These are phyloP conservation scores for Hyperoplus immaculatus DNA, from an alignment of 2,797 vertebrate species.

Conservation along the genomic window DNA sequence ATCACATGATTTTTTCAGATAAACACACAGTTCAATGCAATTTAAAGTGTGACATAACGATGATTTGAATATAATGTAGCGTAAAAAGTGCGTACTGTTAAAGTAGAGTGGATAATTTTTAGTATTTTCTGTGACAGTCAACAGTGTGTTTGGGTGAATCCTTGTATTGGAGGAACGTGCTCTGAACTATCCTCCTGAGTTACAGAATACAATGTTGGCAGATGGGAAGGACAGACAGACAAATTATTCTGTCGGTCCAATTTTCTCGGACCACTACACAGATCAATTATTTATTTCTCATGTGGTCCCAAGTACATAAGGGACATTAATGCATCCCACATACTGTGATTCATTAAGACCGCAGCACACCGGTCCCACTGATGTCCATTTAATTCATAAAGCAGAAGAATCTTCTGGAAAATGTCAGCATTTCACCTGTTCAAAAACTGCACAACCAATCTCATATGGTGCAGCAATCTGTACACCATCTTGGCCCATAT, in stretches of 20 bases:
- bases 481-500: slow-evolving; percentile 71
- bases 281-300: slow-evolving; percentile 87
- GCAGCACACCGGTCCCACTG: not conserved
- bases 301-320: slow-evolving; percentile 52
- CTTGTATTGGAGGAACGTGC: slow-evolving; percentile 4
- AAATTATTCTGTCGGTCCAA: slow-evolving; percentile 80
- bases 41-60: not conserved
- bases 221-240: slow-evolving; percentile 82
- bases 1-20: not conserved
- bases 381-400: not conserved
- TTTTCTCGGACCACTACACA: slow-evolving; percentile 76
- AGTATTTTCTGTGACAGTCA: not conserved
- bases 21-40: not conserved
- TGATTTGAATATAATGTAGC: not conserved
- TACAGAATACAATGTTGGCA: slow-evolving; percentile 63
- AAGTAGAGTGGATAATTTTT: not conserved
- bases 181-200: slow-evolving; percentile 46
- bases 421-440: not conserved
- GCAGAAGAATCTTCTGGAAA: not conserved
- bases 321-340: slow-evolving; percentile 70
- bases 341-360: slow-evolving; percentile 61
- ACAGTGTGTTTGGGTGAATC: slow-evolving; percentile 11
- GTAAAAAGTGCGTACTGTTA: not conserved
- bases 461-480: slow-evolving; percentile 53
- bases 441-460: slow-evolving; percentile 8